Evolutionary conservation across 2,888 invertebrate species (phyloP).

Genomic region (Hirudinaria manillensis): DNA sequence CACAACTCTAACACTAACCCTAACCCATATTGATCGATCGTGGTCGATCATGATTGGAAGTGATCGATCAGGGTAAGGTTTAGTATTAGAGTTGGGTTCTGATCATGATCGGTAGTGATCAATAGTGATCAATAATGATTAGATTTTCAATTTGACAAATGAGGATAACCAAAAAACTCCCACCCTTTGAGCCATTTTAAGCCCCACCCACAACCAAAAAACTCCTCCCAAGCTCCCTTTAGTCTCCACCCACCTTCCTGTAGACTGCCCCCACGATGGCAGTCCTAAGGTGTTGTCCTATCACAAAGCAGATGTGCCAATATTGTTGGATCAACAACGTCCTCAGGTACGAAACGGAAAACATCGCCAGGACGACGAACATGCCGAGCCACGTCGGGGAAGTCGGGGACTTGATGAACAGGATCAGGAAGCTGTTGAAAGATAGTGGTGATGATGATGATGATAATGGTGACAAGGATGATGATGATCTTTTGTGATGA

Average conservation of each 20-base stretch:
- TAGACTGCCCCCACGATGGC: constrained; percentile 83
- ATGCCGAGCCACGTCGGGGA: constrained; percentile 75
- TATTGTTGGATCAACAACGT: constrained; percentile 81
- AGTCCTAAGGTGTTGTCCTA: constrained; percentile 82
- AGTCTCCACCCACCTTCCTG: constrained; percentile 60
- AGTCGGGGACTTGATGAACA: constrained; percentile 42
- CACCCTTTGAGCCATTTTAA: no score
- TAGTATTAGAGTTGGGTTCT: no score
- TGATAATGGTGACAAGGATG: neutral
- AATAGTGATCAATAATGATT: no score
- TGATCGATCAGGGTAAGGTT: no score
- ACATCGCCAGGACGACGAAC: constrained; percentile 69
- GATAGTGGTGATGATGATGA: neutral
- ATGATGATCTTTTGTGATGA: neutral
- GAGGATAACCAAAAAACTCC: no score
- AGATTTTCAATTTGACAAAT: no score
- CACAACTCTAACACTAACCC: no score
- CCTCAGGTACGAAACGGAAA: constrained; percentile 70
- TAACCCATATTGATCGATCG: no score
- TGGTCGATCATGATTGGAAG: no score
- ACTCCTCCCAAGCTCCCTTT: no score
- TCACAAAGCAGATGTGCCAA: constrained; percentile 72
- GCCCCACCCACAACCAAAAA: no score
- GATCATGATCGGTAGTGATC: no score
- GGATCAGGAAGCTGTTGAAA: constrained; percentile 44